Percentiles rank a stretch among this genome's conserved stretches.
Evolutionary conservation across 2,888 invertebrate genomes (phyloP).

Genomic region (Aporophyla lueneburgensis): DNA sequence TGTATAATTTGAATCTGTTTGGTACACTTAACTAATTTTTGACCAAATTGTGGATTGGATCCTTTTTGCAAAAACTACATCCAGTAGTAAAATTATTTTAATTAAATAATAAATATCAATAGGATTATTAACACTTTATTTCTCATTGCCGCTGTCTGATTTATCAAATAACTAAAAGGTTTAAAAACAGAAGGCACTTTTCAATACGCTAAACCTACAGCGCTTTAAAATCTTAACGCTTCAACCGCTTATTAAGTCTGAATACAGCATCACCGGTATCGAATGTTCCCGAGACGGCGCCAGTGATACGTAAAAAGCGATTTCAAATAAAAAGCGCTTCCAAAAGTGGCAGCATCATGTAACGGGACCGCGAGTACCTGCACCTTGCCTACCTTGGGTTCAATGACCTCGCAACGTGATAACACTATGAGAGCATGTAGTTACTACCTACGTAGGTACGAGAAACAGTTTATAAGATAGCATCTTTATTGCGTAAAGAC

Average conservation of each 20-base stretch:
- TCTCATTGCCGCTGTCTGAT: not conserved
- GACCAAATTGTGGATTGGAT: too few relatives aligned
- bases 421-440: constrained; percentile 23
- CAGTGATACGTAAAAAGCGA: constrained; percentile 62
- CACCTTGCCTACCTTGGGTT: constrained; percentile 54
- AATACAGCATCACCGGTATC: constrained; percentile 29
- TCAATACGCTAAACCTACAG: not conserved
- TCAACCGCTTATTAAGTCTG: constrained; percentile 36
- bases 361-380: constrained; percentile 64
- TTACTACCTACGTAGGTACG: not conserved
- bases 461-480: not conserved
- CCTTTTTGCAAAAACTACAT: too few relatives aligned
- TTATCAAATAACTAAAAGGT: not conserved
- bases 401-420: constrained; percentile 49
- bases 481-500: too few relatives aligned
- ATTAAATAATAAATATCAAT: not conserved
- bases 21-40: too few relatives aligned
- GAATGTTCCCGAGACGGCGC: constrained; percentile 46
- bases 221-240: constrained; percentile 35
- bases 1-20: too few relatives aligned
- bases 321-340: constrained; percentile 58
- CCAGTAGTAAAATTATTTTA: not conserved
- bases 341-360: constrained; percentile 55
- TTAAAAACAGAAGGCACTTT: not conserved
- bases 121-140: not conserved